Base-by-base conservation (phyloP, 2,113 vertebrate species). In the Cynoglossus semilaevis region DNA sequence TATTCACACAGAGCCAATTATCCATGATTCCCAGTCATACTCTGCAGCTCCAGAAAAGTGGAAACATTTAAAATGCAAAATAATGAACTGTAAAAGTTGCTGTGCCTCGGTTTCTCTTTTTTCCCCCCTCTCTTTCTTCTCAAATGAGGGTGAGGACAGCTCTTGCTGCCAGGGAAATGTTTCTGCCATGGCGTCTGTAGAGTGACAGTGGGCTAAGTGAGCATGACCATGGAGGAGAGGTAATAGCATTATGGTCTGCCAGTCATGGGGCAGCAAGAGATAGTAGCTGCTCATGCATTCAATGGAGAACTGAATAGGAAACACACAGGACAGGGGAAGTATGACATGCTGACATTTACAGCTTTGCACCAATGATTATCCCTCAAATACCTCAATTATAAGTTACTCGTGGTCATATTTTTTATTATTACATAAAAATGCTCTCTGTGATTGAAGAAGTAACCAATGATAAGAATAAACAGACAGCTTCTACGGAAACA, bases 201-300 rank as follows among this genome's bases (percentile, higher is more conserved):
- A 84, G 81, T 81, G 83, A 80, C 77, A 78, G 70, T 60, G 75
- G 79, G 76, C 76, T 86, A 84, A 87, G 76, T 84, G 81, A 83
- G 83, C 78, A 75, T 86, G 86, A 83, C 83, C 82, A 63, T 66
- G 14, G 74, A 78, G 86, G 74, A 71, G 83, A 76, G 76, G 76
- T 76, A 81, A 83, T 81, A 61, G 73, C 78, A 80, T 87, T 83
- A 84, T 15, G 59, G 61, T 83, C 81, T 83, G 76, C 74, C 76
- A 83, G 77, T 79, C 83, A 80, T 29, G 61, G 78, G 58, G 56
- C 59, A 16, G 37, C 16, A 64, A 43, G 17, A 58, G 63, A 70
- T 73, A 76, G 65, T 45, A 67, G 70, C 62, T 58, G 42, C 72
- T 72, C 76, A 70, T 77, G 67, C 76, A 67, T 75, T 75, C 67